A percentile compares a stretch with the other conserved stretches of the same genome.
Conservation (phyloP, 1,140 invertebrate genomes). For the Drosophila nigrodunni region DNA sequence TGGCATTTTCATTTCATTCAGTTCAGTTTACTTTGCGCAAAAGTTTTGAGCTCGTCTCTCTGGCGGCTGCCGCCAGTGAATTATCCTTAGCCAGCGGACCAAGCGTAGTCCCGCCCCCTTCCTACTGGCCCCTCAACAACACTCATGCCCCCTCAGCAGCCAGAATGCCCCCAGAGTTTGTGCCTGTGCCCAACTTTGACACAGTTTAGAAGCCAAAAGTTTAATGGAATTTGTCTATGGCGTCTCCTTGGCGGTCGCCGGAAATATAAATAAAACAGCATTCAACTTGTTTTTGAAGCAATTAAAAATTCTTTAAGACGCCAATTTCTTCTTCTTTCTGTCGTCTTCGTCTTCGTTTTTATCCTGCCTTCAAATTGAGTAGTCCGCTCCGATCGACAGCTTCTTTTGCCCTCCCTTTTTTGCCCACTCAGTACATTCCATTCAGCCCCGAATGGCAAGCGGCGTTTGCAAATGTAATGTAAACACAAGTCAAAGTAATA, state of each 20-base stretch:
- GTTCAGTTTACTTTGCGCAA: constrained; percentile 79
- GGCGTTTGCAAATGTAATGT: constrained; percentile 47
- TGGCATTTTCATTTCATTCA: constrained; percentile 82
- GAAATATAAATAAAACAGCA: constrained; percentile 81
- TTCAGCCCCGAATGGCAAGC: neutral
- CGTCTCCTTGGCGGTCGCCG: constrained; percentile 61
- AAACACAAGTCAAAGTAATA: constrained; percentile 57
- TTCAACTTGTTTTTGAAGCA: constrained; percentile 82
- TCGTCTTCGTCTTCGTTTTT: neutral
- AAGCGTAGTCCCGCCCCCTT: constrained; percentile 45
- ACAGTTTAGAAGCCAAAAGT: constrained; percentile 82
- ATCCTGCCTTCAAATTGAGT: constrained; percentile 41
- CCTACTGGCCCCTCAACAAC: neutral
- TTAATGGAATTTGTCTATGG: constrained; percentile 82
- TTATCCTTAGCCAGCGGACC: constrained; percentile 79
- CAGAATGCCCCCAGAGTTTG: neutral
- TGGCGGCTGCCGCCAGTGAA: constrained; percentile 62
- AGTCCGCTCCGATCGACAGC: constrained; percentile 34
- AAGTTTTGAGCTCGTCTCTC: constrained; percentile 65
- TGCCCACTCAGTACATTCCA: neutral
- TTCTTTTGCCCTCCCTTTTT: neutral
- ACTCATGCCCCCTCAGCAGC: neutral
- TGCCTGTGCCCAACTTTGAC: constrained; percentile 67
- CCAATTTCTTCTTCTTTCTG: neutral
- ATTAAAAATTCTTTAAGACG: constrained; percentile 83